phyloP scores from a whole-genome alignment of 2,113 vertebrate genomes.

The Heptranchias perlo region DNA sequence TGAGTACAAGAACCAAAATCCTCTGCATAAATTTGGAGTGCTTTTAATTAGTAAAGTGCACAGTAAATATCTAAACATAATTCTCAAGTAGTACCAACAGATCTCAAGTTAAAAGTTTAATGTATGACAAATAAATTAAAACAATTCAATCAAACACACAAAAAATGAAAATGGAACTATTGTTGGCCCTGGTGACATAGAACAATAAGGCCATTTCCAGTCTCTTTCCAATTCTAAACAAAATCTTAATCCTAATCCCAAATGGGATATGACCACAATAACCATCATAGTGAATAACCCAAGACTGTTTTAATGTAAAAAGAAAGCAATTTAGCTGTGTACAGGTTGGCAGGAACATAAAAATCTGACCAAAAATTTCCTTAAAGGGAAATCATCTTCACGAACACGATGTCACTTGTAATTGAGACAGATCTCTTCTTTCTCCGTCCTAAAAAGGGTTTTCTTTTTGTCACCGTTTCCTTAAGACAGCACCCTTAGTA shows the following conservation, averaged over 20 bases:
- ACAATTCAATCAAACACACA: neutral
- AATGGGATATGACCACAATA: neutral
- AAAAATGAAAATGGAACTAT: neutral
- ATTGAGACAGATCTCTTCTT: neutral
- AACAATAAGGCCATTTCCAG: neutral
- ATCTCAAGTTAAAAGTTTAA: neutral
- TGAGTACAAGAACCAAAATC: neutral
- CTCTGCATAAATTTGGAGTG: neutral
- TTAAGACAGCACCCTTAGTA: too few relatives aligned
- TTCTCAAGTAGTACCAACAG: neutral
- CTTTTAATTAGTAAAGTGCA: neutral
- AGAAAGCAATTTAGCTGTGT: neutral
- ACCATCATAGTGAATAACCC: neutral
- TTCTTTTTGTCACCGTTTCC: neutral
- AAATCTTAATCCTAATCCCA: neutral
- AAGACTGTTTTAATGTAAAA: neutral
- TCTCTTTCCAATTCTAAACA: neutral
- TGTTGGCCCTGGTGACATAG: neutral
- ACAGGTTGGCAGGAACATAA: neutral
- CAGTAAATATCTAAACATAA: neutral
- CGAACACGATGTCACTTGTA: neutral
- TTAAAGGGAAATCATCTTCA: neutral
- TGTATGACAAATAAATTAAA: neutral
- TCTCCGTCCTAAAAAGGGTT: neutral
- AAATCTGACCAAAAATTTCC: neutral